Conservation (phyloP, 2,888 invertebrate species). For the Torymus tubicola region DNA sequence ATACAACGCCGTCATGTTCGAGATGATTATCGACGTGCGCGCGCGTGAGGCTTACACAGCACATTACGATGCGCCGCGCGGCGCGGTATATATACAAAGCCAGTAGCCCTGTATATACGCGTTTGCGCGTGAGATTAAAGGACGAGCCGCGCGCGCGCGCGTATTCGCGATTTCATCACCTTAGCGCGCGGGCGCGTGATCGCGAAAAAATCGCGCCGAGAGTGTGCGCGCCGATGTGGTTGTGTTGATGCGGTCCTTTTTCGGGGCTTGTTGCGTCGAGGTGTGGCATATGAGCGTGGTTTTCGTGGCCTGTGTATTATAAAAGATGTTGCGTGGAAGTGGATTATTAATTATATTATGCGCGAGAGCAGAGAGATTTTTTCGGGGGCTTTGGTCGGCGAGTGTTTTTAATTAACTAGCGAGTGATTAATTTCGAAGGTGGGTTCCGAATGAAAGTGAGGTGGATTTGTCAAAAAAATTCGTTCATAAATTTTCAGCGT, state of each 20-base stretch:
- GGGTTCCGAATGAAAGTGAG: background rate
- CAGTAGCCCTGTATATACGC: constrained; percentile 48
- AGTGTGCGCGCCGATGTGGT: too few species aligned
- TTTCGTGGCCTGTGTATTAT: too few species aligned
- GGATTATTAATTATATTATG: too few species aligned
- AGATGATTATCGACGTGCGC: constrained; percentile 47
- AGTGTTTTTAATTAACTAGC: constrained; percentile 3
- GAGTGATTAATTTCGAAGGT: background rate
- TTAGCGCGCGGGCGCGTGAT: background rate
- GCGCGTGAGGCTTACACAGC: constrained; percentile 40
- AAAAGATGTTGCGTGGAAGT: too few species aligned
- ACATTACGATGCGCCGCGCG: constrained; percentile 30
- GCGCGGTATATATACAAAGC: constrained; percentile 28
- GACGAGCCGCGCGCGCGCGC: constrained; percentile 46
- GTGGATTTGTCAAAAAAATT: too few species aligned
- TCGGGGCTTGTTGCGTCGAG: too few species aligned
- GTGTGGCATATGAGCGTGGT: too few species aligned
- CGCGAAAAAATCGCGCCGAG: constrained; percentile 7
- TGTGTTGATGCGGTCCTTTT: too few species aligned
- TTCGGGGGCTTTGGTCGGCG: background rate
- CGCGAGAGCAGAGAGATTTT: too few species aligned
- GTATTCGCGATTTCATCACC: constrained; percentile 49
- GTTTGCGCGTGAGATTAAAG: constrained; percentile 45
- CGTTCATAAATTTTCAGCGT: too few species aligned
- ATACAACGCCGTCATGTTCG: constrained; percentile 51